Evolutionary conservation across 2,113 vertebrate genomes (phyloP).

Genomic region (Seriola rivoliana): DNA sequence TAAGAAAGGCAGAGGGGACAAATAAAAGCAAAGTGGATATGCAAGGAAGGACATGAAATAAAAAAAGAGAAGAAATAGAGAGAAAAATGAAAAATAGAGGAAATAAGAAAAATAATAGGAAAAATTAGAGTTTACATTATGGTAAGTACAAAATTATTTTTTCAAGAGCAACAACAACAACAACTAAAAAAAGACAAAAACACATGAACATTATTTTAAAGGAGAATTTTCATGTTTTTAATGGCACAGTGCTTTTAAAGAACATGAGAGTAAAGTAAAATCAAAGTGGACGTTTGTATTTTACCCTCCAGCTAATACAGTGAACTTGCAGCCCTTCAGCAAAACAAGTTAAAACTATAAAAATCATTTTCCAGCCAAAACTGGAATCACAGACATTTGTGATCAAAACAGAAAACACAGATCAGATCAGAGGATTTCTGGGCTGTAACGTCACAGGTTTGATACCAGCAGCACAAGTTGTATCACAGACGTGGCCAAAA

Average conservation of each 20-base stretch:
- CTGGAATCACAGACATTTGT: no score
- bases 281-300: neutral
- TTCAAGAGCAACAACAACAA: neutral
- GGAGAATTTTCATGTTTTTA: neutral
- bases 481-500: neutral
- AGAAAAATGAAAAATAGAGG: neutral
- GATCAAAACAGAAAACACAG: neutral
- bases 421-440: neutral
- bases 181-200: neutral
- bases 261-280: neutral
- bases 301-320: neutral
- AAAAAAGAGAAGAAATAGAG: neutral
- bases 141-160: neutral
- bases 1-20: no score
- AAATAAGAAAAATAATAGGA: neutral
- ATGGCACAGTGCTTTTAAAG: neutral
- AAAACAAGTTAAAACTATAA: neutral
- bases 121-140: neutral
- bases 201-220: neutral
- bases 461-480: neutral
- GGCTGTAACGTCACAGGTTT: neutral
- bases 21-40: no score
- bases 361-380: neutral
- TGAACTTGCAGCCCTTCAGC: neutral
- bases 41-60: no score